A percentile compares a stretch with the other conserved stretches of the same genome.
phyloP scores from a whole-genome alignment of 2,888 invertebrate genomes.

The Plagodis dolabraria region DNA sequence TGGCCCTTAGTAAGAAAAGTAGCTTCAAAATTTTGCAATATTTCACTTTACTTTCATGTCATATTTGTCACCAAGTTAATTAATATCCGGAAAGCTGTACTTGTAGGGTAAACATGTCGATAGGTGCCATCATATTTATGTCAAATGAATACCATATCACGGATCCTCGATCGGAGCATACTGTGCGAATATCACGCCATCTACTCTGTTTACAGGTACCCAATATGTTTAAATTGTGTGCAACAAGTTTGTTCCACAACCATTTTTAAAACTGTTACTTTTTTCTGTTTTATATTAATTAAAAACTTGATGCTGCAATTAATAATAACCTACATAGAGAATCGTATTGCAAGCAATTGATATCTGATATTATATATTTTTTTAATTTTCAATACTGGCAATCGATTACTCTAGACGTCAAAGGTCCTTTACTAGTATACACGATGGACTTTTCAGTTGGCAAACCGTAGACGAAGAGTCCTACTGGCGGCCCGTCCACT shows the following conservation, averaged over 20 bases:
- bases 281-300: constrained; percentile 1
- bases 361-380: constrained; percentile 2
- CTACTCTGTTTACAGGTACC: constrained; percentile 81
- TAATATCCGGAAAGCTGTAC: too few species aligned
- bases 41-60: too few species aligned
- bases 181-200: constrained; percentile 70
- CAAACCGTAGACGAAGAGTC: constrained; percentile 60
- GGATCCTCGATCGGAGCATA: constrained; percentile 58
- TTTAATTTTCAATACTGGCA: constrained; percentile 45
- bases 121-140: constrained; percentile 40
- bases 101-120: constrained; percentile 14
- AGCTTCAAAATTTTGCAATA: too few species aligned
- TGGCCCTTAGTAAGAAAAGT: too few species aligned
- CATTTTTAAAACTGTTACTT: constrained; percentile 9
- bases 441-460: constrained; percentile 84
- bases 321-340: constrained; percentile 59
- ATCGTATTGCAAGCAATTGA: constrained; percentile 58
- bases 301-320: constrained; percentile 59
- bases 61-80: too few species aligned
- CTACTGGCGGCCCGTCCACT: constrained; percentile 27
- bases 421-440: constrained; percentile 73
- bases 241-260: constrained; percentile 55
- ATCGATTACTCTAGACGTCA: constrained; percentile 50
- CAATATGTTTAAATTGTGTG: constrained; percentile 55
- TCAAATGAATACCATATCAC: constrained; percentile 45